Percentiles rank a stretch among this genome's conserved stretches.
Evolutionary conservation across 2,113 vertebrate species (phyloP).

Genomic region (Ardeotis arabs): DNA sequence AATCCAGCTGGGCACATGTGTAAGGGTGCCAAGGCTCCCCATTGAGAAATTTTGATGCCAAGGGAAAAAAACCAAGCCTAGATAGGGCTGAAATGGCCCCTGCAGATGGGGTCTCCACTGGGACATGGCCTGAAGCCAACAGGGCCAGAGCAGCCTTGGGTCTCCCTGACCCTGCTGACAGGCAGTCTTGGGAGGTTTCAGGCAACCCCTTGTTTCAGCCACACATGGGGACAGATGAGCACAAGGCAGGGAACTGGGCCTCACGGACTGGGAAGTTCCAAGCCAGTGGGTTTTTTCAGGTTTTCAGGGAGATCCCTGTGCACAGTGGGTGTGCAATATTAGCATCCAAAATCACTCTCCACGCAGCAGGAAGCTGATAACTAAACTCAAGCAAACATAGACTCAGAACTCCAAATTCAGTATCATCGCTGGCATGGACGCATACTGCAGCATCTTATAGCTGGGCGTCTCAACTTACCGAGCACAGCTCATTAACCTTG

Average conservation of each 20-base stretch:
- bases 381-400: background rate
- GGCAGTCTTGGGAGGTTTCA: background rate
- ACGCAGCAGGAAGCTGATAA: background rate
- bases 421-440: too few species aligned
- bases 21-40: background rate
- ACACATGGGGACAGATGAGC: rapidly evolving
- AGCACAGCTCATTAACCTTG: background rate
- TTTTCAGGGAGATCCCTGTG: background rate
- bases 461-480: background rate
- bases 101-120: background rate
- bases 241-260: background rate
- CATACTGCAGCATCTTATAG: background rate
- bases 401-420: background rate
- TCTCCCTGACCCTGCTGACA: background rate
- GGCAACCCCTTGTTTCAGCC: background rate
- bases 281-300: background rate
- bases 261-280: rapidly evolving
- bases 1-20: background rate
- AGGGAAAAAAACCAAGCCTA: background rate
- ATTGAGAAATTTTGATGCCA: background rate
- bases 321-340: background rate
- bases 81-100: background rate
- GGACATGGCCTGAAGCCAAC: background rate
- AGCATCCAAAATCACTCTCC: background rate
- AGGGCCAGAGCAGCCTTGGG: background rate